Evolutionary conservation across 2,113 vertebrate genomes (phyloP).

Genomic region (Lasiurus cinereus): DNA sequence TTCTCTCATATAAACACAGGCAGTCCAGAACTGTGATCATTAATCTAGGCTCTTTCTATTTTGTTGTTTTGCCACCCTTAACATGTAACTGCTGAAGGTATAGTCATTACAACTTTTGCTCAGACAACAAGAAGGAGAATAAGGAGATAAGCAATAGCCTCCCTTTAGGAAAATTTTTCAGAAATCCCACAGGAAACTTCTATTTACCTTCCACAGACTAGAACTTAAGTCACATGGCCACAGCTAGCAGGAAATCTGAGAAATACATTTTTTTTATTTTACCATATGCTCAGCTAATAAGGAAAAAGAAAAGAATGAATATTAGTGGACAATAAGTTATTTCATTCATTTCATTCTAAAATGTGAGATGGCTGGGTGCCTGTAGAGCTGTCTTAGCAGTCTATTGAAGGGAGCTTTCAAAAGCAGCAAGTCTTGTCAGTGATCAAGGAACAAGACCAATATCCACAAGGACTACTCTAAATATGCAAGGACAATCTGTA

Average conservation of each 20-base stretch:
- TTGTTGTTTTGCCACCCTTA: background rate
- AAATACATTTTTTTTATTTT: conserved; percentile 48
- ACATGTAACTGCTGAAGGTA: conserved; percentile 18
- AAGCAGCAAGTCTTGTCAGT: background rate
- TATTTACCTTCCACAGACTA: background rate
- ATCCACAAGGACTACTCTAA: conserved; percentile 33
- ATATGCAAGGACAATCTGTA: conserved; percentile 22
- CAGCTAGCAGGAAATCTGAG: background rate
- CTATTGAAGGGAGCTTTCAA: conserved; percentile 31
- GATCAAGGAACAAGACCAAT: background rate
- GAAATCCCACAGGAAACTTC: conserved; percentile 55
- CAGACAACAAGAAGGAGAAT: conserved; percentile 33
- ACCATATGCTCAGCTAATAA: background rate
- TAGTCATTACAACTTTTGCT: background rate
- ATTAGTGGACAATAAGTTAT: background rate
- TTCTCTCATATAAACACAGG: conserved; percentile 15
- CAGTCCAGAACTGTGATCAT: background rate
- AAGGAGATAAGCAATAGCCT: background rate
- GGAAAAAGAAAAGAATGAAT: conserved; percentile 19
- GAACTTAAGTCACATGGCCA: conserved; percentile 19
- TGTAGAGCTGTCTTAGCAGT: background rate
- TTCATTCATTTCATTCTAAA: conserved; percentile 49
- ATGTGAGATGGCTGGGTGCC: background rate
- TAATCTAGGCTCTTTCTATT: background rate
- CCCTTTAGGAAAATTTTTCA: conserved; percentile 40